These are phyloP conservation scores for Oreortyx pictus DNA, from an alignment of 2,797 vertebrate species.

Conservation along the genomic window DNA sequence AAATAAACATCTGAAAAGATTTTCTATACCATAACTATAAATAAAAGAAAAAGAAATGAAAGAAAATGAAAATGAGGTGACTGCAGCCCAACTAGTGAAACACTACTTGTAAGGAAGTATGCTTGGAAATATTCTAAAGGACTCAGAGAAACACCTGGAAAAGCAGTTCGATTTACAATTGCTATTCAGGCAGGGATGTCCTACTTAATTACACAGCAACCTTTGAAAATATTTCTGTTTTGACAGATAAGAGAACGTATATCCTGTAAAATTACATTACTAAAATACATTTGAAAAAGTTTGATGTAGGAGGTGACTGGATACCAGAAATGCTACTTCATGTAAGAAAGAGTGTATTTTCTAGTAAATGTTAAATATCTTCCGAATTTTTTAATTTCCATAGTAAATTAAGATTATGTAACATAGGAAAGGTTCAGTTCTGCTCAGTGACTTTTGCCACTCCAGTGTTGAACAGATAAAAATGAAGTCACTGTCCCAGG, in stretches of 20 bases:
- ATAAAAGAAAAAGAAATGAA: neutral
- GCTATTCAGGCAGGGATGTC: neutral
- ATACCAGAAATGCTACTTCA: neutral
- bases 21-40: neutral
- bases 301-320: neutral
- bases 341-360: neutral
- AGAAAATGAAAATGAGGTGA: neutral
- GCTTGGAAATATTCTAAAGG: neutral
- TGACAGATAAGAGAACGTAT: constrained; percentile 10
- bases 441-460: neutral
- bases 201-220: constrained; percentile 39
- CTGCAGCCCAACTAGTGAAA: neutral
- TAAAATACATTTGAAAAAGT: neutral
- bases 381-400: neutral
- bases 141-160: constrained; percentile 36
- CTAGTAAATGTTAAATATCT: neutral
- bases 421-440: neutral
- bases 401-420: neutral
- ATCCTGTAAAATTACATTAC: constrained; percentile 13
- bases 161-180: constrained; percentile 47
- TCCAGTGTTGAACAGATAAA: neutral
- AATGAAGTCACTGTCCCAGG: neutral
- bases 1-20: neutral
- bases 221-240: constrained; percentile 29
- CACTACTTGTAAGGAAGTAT: neutral